Base-by-base conservation (phyloP, 2,888 invertebrate genomes). In the Aelia acuminata region DNA sequence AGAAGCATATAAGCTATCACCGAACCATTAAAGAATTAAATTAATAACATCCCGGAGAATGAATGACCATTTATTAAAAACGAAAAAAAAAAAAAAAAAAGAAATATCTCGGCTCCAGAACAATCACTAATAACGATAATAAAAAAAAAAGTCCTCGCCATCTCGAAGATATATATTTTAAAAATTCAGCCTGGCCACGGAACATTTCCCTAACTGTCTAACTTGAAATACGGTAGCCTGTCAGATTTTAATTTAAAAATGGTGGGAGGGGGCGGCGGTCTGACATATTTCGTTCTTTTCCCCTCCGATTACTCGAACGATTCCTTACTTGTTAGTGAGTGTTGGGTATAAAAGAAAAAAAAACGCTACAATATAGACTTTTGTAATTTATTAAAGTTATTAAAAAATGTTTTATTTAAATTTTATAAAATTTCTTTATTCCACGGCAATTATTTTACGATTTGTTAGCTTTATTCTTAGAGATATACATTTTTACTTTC, bases 161-260 rank as follows among this genome's bases (percentile, higher is more conserved):
- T 70, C 63, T 70, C 63, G 20, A 70, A 70, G 63, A 70, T 70
- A 70, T 70, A 70, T 70, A 70, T 70, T 70, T 35, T 70, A 70
- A 70, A 70, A 70, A 70, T 31, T 70, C 63, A 35, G 15, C 63
- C 63, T 35, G 7, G 18, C 63, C 10, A 4, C 0, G 63, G 31
- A 70, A 70, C 63, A 70, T 70, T 70, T 70, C 35, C 31, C 63
- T 70, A 70, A 70, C 63, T 70, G 63, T 70, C 63, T 70, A 70
- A 70, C 63, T 70, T 70, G 63, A 70, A 70, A 70, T 70, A 70
- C 63, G 63, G 63, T 70, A 35, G 63, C 18, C 63, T 70, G 63
- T 70, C 63, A 70, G 31, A 70, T 70, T 70, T 70, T 70, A 70
- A 70, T 70, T 70, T 70, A 70, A 70, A 70, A 70, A 70, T 70